Percentiles rank a stretch among this genome's conserved stretches.
These are phyloP conservation scores for Epizoanthus stellaris DNA, from an alignment of 92 coral and sea anemone species.

Conservation along the genomic window DNA sequence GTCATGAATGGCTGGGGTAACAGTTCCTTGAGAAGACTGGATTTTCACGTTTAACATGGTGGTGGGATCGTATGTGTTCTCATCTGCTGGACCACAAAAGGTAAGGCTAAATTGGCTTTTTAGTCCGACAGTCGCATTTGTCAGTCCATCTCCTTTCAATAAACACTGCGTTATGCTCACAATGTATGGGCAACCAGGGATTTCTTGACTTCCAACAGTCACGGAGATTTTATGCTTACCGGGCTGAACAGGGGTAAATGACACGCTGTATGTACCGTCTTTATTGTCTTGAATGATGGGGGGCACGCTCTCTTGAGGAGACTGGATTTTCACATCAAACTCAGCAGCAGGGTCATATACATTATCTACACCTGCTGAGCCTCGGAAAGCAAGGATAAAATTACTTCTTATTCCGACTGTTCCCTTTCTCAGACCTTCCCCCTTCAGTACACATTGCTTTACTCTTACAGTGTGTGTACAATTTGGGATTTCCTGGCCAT, in stretches of 20 bases:
- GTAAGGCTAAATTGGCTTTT: not conserved
- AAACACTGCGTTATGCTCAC: not conserved
- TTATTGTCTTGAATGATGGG: not conserved
- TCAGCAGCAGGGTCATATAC: not conserved
- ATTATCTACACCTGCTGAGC: not conserved
- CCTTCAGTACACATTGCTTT: too few species aligned
- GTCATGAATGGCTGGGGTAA: conserved; percentile 12
- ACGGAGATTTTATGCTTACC: not conserved
- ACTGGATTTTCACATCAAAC: not conserved
- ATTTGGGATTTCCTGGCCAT: too few species aligned
- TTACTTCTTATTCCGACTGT: not conserved
- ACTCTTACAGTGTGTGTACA: too few species aligned
- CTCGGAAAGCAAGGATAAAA: not conserved
- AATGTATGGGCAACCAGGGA: not conserved
- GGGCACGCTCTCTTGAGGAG: not conserved
- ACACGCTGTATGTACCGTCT: not conserved
- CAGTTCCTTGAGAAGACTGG: not conserved
- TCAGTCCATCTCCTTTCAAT: not conserved
- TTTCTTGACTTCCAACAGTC: not conserved
- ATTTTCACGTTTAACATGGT: not conserved
- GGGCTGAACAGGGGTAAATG: not conserved
- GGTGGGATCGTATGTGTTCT: not conserved
- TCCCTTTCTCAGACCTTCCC: not conserved
- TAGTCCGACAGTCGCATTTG: not conserved
- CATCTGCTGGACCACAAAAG: not conserved